phyloP scores from a whole-genome alignment of 2,888 invertebrate genomes.

The Acholoe squamosa region DNA sequence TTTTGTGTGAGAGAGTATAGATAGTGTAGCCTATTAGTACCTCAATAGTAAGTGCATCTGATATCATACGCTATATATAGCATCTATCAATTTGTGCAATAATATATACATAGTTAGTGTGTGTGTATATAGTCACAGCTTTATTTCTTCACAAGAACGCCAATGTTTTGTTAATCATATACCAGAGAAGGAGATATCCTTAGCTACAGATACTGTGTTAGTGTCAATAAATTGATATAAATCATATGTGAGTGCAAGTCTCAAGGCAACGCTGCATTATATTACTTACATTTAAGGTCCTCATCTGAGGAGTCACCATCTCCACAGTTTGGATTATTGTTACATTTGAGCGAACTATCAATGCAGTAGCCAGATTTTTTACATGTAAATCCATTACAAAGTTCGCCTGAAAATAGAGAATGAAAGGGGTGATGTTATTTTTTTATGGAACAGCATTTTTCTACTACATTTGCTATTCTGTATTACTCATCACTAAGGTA shows the following conservation, averaged over 20 bases:
- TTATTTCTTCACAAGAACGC: no score
- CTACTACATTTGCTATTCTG: neutral
- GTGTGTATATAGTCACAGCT: no score
- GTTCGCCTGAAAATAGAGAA: neutral
- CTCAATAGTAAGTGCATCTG: neutral
- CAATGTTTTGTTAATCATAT: no score
- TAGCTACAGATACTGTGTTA: no score
- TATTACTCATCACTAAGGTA: neutral
- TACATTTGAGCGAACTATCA: slow-evolving; percentile 89
- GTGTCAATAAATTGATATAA: no score
- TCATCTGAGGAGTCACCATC: slow-evolving; percentile 90
- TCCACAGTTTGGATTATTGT: slow-evolving; percentile 93
- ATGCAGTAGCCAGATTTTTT: slow-evolving; percentile 88
- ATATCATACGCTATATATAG: no score
- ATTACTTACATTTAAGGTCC: slow-evolving; percentile 57
- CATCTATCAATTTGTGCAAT: neutral
- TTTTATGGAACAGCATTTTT: neutral
- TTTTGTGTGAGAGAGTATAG: no score
- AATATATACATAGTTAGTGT: neutral
- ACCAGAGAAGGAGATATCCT: no score
- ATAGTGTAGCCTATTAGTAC: neutral
- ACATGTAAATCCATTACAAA: slow-evolving; percentile 64
- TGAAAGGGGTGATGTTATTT: neutral
- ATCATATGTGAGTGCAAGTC: neutral
- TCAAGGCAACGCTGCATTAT: no score